Evolutionary conservation across 2,797 vertebrate genomes (phyloP).

Genomic region (Sebastolobus altivelis): DNA sequence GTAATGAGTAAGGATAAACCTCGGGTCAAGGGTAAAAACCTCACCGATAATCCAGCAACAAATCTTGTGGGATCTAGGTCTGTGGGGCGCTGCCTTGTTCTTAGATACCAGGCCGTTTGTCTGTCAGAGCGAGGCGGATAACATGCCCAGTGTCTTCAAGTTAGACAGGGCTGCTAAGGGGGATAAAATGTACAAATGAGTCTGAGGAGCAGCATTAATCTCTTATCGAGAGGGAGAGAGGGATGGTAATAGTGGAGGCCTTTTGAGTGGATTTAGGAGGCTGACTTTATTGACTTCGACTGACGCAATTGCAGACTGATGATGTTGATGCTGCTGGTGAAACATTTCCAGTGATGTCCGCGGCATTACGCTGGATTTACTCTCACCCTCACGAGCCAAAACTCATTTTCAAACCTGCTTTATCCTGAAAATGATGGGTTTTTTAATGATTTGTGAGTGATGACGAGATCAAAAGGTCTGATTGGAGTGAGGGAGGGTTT

Average conservation of each 20-base stretch:
- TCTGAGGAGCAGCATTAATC: constrained; percentile 67
- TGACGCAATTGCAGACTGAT: constrained; percentile 59
- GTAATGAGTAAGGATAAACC: constrained; percentile 2
- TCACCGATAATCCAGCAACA: constrained; percentile 35
- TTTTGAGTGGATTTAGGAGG: constrained; percentile 69
- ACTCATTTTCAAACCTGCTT: constrained; percentile 53
- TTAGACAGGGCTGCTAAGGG: constrained; percentile 49
- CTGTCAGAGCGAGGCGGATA: constrained; percentile 52
- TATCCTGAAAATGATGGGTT: constrained; percentile 42
- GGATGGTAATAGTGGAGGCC: constrained; percentile 54
- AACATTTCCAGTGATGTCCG: constrained; percentile 55
- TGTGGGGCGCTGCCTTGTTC: neutral
- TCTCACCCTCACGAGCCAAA: constrained; percentile 21
- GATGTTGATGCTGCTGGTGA: constrained; percentile 54
- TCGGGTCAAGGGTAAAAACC: constrained; percentile 19
- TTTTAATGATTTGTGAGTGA: constrained; percentile 50
- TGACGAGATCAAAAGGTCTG: constrained; percentile 47
- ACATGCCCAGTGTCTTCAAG: constrained; percentile 47
- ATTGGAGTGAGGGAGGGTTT: constrained; percentile 22
- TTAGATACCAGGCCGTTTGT: constrained; percentile 38
- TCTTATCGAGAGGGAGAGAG: constrained; percentile 53
- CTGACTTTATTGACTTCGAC: constrained; percentile 70
- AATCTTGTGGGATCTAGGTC: constrained; percentile 37
- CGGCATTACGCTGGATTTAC: constrained; percentile 44
- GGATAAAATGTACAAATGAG: constrained; percentile 65